Percentiles rank a stretch among this genome's conserved stretches.
These are phyloP conservation scores for Lepidothrix coronata DNA, from an alignment of 2,113 vertebrate species.

Conservation along the genomic window DNA sequence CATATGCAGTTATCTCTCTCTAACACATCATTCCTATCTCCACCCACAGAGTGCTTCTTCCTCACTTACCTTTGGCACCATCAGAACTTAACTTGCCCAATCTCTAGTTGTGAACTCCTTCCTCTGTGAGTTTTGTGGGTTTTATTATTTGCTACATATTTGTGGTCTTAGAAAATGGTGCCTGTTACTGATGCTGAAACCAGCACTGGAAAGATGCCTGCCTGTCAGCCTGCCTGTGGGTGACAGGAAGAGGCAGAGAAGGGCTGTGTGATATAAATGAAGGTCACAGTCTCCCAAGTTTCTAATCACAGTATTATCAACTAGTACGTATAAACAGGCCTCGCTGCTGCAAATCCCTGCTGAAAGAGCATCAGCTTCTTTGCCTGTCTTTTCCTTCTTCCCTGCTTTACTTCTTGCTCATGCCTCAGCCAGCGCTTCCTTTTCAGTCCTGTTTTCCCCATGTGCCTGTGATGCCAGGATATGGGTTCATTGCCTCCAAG, in stretches of 20 bases:
- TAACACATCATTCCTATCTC: neutral
- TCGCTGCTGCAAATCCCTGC: neutral
- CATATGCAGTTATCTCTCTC: neutral
- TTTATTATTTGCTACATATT: neutral
- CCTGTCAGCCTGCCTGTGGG: neutral
- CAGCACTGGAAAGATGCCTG: neutral
- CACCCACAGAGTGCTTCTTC: neutral
- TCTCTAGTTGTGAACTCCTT: neutral
- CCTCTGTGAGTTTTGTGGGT: neutral
- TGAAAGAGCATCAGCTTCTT: neutral
- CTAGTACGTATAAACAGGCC: neutral
- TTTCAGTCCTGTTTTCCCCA: neutral
- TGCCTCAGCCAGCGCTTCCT: neutral
- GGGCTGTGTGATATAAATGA: neutral
- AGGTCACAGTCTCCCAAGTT: neutral
- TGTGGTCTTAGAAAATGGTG: neutral
- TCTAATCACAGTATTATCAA: neutral
- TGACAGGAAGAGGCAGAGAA: neutral
- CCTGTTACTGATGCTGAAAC: neutral
- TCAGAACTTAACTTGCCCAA: neutral
- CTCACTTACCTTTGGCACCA: neutral
- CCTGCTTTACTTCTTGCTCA: neutral
- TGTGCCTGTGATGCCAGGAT: rapidly evolving
- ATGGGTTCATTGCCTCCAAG: neutral
- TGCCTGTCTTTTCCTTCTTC: neutral